phyloP scores from a whole-genome alignment of 64 coral and sea anemone species.

The Acropora yongei region DNA sequence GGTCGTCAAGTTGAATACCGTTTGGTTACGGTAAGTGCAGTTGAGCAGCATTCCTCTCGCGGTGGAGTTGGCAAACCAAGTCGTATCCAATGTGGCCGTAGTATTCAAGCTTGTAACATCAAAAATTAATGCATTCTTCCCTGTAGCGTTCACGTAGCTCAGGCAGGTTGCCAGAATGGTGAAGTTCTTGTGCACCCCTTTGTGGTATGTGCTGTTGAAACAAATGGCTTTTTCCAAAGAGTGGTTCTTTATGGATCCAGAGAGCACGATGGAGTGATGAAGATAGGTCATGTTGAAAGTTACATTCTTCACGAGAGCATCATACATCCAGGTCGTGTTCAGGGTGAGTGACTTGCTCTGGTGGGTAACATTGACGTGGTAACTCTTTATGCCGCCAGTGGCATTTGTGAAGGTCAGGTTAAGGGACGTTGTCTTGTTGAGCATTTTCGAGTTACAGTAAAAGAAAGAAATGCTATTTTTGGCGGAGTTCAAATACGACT shows the following conservation, averaged over 20 bases:
- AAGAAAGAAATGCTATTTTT: conserved; percentile 58
- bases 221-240: conserved; percentile 71
- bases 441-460: conserved; percentile 33
- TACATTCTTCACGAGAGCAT: conserved; percentile 40
- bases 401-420: conserved; percentile 61
- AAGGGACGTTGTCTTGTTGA: conserved; percentile 56
- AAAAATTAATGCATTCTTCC: conserved; percentile 54
- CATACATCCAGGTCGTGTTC: conserved; percentile 68
- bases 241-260: conserved; percentile 60
- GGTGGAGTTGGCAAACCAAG: conserved; percentile 63
- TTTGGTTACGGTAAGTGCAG: conserved; percentile 65
- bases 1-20: conserved; percentile 62
- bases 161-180: conserved; percentile 69
- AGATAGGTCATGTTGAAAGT: conserved; percentile 73
- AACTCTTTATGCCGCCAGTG: conserved; percentile 51
- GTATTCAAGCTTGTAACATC: conserved; percentile 70
- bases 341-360: conserved; percentile 66
- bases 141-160: conserved; percentile 49
- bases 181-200: conserved; percentile 62
- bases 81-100: conserved; percentile 63
- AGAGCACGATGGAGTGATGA: conserved; percentile 67
- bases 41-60: conserved; percentile 53
- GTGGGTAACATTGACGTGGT: conserved; percentile 64
- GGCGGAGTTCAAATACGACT: conserved; percentile 48
- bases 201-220: conserved; percentile 69